Base-by-base conservation (phyloP, 2,888 invertebrate genomes). In the Bruchidius siliquastri region DNA sequence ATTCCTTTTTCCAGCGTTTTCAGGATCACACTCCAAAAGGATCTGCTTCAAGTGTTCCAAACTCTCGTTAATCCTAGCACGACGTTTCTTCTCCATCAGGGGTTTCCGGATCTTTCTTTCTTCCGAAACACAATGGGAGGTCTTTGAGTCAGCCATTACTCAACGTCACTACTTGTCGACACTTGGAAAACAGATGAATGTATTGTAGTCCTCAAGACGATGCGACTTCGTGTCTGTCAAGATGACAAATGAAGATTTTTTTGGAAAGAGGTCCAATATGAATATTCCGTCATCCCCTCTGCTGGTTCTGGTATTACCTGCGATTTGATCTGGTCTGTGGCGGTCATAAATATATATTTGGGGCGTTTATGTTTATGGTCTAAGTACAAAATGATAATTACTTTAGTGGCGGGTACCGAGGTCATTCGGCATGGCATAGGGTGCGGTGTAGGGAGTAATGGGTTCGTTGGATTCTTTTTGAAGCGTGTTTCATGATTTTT, bases 11-110 rank as follows among this genome's bases (percentile, higher is more conserved):
- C 70, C 76, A 67, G 74, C 78, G 70, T 72, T 73, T 20, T 80
- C 73, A 2, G 80, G 79, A 73, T 80, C 78, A 72, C 74, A 77
- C 71, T 80, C 77, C 20, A 80, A 32, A 30, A 81, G 67, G 20
- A 81, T 78, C 21, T 75, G 73, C 73, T 80, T 81, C 49, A 81
- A 71, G 18, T 70, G 74, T 20, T 80, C 80, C 73, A 81, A 72
- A 75, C 80, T 80, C 20, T 80, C 79, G 74, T 81, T 81, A 21
- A 81, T 81, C 69, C 81, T 74, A 0, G 80, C 80, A 20, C 81
- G 76, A n/a, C 81, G 73, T 71, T 80, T 80, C 71, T 81, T 80
- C 73, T 81, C 80, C 79, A 81, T 80, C 49, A 81, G 49, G 8
- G 81, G 81, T 72, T 81, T 81, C 21, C 81, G 72, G 21, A 77